Evolutionary conservation across 2,113 vertebrate genomes (phyloP).

Genomic region (Oplegnathus fasciatus): DNA sequence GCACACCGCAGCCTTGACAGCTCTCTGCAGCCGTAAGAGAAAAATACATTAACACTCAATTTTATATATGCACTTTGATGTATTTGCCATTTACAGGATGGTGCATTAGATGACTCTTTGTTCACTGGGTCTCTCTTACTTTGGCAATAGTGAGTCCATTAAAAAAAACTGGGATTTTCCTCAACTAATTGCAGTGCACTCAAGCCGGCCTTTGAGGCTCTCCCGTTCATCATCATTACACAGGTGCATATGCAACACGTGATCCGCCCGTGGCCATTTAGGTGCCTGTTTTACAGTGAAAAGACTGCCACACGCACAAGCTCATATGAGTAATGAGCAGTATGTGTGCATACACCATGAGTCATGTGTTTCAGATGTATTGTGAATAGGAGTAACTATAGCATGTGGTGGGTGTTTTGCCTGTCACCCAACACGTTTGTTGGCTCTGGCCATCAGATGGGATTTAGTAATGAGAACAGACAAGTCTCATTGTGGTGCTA

Average conservation of each 20-base stretch:
- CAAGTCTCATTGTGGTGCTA: neutral
- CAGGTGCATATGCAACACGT: constrained; percentile 56
- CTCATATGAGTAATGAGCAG: constrained; percentile 18
- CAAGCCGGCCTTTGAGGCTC: constrained; percentile 67
- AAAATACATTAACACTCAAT: constrained; percentile 33
- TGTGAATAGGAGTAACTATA: constrained; percentile 38
- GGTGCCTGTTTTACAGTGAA: constrained; percentile 1
- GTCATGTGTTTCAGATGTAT: constrained; percentile 35
- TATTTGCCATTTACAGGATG: constrained; percentile 32
- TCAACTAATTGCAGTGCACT: constrained; percentile 73
- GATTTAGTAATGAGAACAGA: constrained; percentile 25
- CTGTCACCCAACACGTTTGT: constrained; percentile 30
- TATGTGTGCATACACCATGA: constrained; percentile 35
- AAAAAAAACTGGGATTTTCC: constrained; percentile 51
- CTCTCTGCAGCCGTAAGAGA: constrained; percentile 15
- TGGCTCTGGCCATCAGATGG: constrained; percentile 30
- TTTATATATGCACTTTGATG: constrained; percentile 55
- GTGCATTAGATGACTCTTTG: constrained; percentile 48
- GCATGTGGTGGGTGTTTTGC: constrained; percentile 55
- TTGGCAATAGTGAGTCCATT: constrained; percentile 55
- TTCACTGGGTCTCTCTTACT: constrained; percentile 44
- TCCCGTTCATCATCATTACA: constrained; percentile 62
- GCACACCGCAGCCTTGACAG: neutral
- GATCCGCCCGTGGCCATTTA: constrained; percentile 35
- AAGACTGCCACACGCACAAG: neutral